Percentiles rank a stretch among this genome's conserved stretches.
These are phyloP conservation scores for Thera obeliscata DNA, from an alignment of 2,888 invertebrate genomes.

Conservation along the genomic window DNA sequence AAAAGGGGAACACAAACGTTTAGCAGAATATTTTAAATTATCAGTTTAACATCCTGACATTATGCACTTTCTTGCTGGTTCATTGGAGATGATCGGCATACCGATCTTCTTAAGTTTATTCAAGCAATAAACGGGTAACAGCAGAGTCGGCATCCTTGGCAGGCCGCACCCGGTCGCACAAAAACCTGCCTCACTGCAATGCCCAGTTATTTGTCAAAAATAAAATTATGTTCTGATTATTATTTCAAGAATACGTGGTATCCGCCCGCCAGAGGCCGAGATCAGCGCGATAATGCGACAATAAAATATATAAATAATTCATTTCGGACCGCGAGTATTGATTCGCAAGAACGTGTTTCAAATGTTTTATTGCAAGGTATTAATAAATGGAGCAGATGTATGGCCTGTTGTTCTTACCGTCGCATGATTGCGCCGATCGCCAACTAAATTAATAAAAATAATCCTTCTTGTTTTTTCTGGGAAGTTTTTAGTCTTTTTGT, in stretches of 20 bases:
- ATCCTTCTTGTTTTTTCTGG: background rate
- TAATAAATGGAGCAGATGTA: conserved; percentile 82
- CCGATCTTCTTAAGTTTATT: conserved; percentile 62
- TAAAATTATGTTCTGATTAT: conserved; percentile 81
- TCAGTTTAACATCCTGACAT: conserved; percentile 16
- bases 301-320: conserved; percentile 83
- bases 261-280: conserved; percentile 59
- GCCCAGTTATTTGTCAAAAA: conserved; percentile 82
- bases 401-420: conserved; percentile 59
- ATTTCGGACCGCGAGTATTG: conserved; percentile 73
- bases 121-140: conserved; percentile 48
- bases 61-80: conserved; percentile 34
- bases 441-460: conserved; percentile 57
- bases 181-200: conserved; percentile 62
- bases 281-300: conserved; percentile 80
- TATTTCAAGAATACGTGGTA: conserved; percentile 69
- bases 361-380: conserved; percentile 79
- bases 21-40: conserved; percentile 3
- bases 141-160: conserved; percentile 54
- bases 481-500: background rate
- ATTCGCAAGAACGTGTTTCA: conserved; percentile 83
- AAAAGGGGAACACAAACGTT: background rate
- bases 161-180: conserved; percentile 52
- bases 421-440: conserved; percentile 59
- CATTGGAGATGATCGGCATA: conserved; percentile 58